Base-by-base conservation (phyloP, 2,888 invertebrate species). In the Ctenicera cuprea region DNA sequence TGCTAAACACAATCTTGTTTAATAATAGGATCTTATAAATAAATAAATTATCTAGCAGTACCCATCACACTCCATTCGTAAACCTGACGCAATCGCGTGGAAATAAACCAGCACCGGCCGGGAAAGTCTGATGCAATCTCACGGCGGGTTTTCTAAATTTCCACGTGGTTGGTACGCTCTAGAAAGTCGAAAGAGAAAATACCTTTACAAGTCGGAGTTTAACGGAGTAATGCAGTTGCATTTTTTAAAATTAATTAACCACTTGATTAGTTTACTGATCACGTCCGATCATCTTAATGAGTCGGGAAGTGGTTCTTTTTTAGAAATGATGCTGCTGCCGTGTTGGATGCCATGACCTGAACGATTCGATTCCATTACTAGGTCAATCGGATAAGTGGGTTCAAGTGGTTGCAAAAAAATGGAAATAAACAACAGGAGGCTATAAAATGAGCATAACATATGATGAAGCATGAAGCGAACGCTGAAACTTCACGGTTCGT, bases 91-190 rank as follows among this genome's bases (percentile, higher is more conserved):
- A 50, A 50, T 50, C 8, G 12, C 50, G 50, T 50, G 50, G 50
- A 50, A 50, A 50, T 50, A 50, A 50, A 9, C 50, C 50, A 22
- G 18, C 45, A 16, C 16, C 16, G 4, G 45, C 18, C 16, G 50
- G 50, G 18, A 50, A 50, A 50, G 12, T 50, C 50, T 50, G 50
- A 50, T 50, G 50, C 50, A 50, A 50, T 22, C 50, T 18, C 50
- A 11, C 22, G 3, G 22, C 20, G 50, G 16, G 22, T 50, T 50
- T 50, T 50, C 22, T 50, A 12, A 20, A 48, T 48, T 48, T 48
- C 48, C 48, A 48, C 48, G 8, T 2, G 18, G 7, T 3, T 2
- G 18, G 14, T 14, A 14, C 14, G 41, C 41, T 3, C 3, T 43
- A 43, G 16, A 43, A 43, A 43, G 33, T 33, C 33, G 33, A 33